Evolutionary conservation across 2,113 vertebrate genomes (phyloP), one percentile per base, ranked within the genome.

Genomic region (Poeciliopsis turrubarensis): DNA sequence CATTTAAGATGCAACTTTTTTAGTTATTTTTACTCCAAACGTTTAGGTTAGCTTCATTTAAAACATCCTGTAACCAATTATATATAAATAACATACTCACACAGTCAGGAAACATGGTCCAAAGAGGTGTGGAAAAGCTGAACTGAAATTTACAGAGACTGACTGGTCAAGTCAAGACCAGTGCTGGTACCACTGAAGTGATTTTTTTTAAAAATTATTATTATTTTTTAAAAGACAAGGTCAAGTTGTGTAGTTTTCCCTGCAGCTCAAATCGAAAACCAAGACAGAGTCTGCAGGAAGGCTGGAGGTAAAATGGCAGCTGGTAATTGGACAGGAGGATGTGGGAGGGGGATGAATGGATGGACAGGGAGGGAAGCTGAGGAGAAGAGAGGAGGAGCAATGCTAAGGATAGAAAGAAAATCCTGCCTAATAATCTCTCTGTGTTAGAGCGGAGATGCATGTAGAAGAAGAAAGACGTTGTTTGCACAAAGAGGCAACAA

Each of bases 341-440:
- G 44, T 6, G 64, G 3, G 12, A 22, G 51, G 37, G 68, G 67
- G 61, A 34, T 39, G 29, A 17, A 25, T 22, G 68, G 78, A 78
- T 32, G 72, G 65, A 76, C 3, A 29, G 63, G 9, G 51, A 44
- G 60, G 51, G 83, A 65, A 79, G n/a, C 41, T 34, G 64, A 72
- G 70, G 60, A 47, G 72, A 71, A 19, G 61, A 68, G 65, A 60
- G 79, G 60, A 34, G 73, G 66, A 60, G 60, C 15, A 86, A 88
- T 87, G 88, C 95, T 94, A 95, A 95, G 92, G 94, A 96, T 96
- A 96, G 95, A 95, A 93, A 78, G 83, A 88, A 96, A 97, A 97
- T 94, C 96, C 94, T 87, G 89, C 89, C 92, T 96, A 96, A 95
- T 94, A 87, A 92, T 57, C 80, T 60, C n/a, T 19, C 2, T 65